These are phyloP conservation scores for Charaxes varanes DNA, from an alignment of 1,140 invertebrate genomes.

Conservation along the genomic window DNA sequence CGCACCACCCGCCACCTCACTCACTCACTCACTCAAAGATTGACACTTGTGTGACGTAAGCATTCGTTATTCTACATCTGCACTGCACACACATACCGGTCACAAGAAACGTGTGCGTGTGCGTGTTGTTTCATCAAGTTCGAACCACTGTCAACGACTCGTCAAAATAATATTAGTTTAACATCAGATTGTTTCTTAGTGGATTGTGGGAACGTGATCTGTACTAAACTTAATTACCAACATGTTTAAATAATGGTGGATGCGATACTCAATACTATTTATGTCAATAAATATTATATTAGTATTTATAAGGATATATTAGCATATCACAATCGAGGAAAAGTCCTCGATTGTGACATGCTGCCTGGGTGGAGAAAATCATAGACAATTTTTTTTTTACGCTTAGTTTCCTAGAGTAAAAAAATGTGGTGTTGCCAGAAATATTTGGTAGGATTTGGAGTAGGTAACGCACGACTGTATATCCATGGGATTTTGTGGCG, in stretches of 20 bases:
- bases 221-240: conserved; percentile 48
- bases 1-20: conserved; percentile 69
- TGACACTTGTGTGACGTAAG: conserved; percentile 28
- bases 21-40: conserved; percentile 46
- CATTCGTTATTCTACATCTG: conserved; percentile 19
- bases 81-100: conserved; percentile 26
- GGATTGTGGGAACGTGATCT: conserved; percentile 37
- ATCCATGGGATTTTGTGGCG: too few species aligned
- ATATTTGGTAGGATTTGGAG: too few species aligned
- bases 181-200: conserved; percentile 33
- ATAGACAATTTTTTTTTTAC: too few species aligned
- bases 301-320: too few species aligned
- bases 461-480: too few species aligned
- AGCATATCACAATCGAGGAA: too few species aligned
- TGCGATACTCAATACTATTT: not conserved
- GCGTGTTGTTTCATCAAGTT: conserved; percentile 55
- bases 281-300: not conserved
- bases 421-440: too few species aligned
- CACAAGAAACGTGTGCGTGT: conserved; percentile 21
- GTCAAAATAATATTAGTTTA: conserved; percentile 69
- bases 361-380: too few species aligned
- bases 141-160: conserved; percentile 67
- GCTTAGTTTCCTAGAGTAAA: too few species aligned
- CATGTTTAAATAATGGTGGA: conserved; percentile 25
- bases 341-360: too few species aligned